Base-by-base conservation (phyloP, 2,113 vertebrate genomes). In the Otolemur garnettii region DNA sequence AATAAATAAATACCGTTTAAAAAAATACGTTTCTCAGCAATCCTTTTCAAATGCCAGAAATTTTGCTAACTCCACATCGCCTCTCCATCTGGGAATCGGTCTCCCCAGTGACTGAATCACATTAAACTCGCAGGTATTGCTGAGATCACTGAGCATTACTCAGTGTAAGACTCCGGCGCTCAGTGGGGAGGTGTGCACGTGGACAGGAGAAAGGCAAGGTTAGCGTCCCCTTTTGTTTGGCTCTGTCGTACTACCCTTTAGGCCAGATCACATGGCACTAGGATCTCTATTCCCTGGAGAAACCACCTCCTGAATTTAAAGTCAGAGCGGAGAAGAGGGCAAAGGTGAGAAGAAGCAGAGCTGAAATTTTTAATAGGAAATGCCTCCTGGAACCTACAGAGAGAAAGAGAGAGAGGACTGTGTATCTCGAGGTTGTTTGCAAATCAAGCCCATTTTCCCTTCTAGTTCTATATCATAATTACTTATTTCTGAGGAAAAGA, bases 301-400 rank as follows among this genome's bases (percentile, higher is more conserved):
- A 85, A 87, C 55, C 24, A 64, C 83, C 96, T 97, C 89, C 91
- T 96, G 97, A 92, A 96, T 97, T 97, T 94, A 90, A 97, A 97
- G 94, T 95, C 94, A 93, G 91, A 93, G 53, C 12, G 0, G 69
- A 88, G 91, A 71, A 87, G 89, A 96, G 93, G 95, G 96, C 94
- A 96, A 95, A 97, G 96, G 95, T 97, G 80, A 91, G 60, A 82
- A 89, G 86, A 96, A 95, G 80, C 85, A 78, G 83, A 91, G 89
- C 96, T 97, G 93, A 94, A 91, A 94, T 96, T 88, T 96, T 96
- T 97, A 97, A 95, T 95, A 96, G 91, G 80, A 96, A 97, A 97
- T 89, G 79, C 71, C 81, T 95, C 60, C 2, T 21, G 45, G 79
- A 82, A 83, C 81, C 89, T 19, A 71, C 35, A 53, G 77, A 55